Evolutionary conservation across 1,140 invertebrate genomes (phyloP).

Genomic region (Drosophila arizonae): DNA sequence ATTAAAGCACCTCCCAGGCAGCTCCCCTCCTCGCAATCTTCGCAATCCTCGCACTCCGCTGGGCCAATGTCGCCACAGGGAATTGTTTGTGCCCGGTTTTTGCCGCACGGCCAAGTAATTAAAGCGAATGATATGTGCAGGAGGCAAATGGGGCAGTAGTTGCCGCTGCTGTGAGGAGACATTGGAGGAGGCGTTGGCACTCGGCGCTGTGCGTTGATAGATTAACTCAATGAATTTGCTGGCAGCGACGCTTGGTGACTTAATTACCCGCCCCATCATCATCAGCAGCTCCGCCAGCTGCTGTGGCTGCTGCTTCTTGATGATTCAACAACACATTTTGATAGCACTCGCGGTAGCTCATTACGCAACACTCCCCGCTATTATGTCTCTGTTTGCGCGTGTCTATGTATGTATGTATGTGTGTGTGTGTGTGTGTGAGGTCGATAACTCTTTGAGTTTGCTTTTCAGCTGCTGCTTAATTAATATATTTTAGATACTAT

Average conservation of each 20-base stretch:
- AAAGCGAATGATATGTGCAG: constrained; percentile 61
- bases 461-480: constrained; percentile 1
- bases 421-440: neutral
- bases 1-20: constrained; percentile 52
- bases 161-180: neutral
- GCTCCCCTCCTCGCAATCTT: neutral
- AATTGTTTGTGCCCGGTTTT: constrained; percentile 54
- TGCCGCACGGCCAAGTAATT: constrained; percentile 57
- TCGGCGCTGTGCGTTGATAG: constrained; percentile 57
- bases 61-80: constrained; percentile 67
- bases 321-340: constrained; percentile 26
- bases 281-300: constrained; percentile 10
- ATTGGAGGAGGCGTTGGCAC: neutral
- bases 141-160: constrained; percentile 8
- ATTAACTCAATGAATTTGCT: constrained; percentile 66
- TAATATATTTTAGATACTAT: constrained; percentile 9
- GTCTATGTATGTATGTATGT: neutral
- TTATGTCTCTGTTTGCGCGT: neutral
- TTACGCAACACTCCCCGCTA: constrained; percentile 11
- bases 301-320: constrained; percentile 7
- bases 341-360: constrained; percentile 19
- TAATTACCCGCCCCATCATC: constrained; percentile 22
- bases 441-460: constrained; percentile 6
- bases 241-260: constrained; percentile 43
- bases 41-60: neutral